Conservation (phyloP, 1,140 invertebrate genomes). For the Dinoponera quadriceps region DNA sequence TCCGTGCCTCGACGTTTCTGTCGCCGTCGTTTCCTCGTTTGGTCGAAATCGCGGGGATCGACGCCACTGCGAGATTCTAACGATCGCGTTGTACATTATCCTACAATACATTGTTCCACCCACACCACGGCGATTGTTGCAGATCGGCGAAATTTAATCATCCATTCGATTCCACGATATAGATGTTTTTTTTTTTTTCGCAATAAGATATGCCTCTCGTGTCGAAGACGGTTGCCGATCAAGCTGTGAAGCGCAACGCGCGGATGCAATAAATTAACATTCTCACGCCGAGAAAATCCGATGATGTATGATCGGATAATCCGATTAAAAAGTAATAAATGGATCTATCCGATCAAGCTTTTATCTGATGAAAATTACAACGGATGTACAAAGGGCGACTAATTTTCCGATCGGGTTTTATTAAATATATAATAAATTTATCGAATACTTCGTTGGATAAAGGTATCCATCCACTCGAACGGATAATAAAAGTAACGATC, state of each 20-base stretch:
- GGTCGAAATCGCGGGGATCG: slow-evolving; percentile 24
- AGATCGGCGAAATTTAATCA: not conserved
- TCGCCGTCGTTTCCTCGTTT: not conserved
- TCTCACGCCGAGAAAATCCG: too few species aligned
- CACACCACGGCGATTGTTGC: not conserved
- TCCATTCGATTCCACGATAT: slow-evolving; percentile 7
- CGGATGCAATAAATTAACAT: too few species aligned
- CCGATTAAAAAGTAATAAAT: too few species aligned
- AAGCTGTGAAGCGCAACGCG: not conserved
- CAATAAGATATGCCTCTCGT: not conserved
- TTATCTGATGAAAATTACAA: too few species aligned
- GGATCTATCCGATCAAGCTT: too few species aligned
- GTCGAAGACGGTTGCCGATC: not conserved
- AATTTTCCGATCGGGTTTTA: too few species aligned
- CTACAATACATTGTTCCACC: slow-evolving; percentile 12
- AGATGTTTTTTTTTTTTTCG: not conserved
- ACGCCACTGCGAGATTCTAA: slow-evolving; percentile 29
- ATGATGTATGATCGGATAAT: too few species aligned
- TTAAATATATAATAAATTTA: too few species aligned
- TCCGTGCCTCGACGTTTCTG: not conserved
- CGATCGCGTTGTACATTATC: slow-evolving; percentile 2
- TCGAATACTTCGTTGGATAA: too few species aligned
- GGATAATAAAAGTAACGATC: too few species aligned
- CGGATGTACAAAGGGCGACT: too few species aligned
- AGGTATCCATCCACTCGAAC: too few species aligned